Evolutionary conservation across 2,113 vertebrate genomes (phyloP), one percentile per base, ranked within the genome.

Genomic region (Prionailurus viverrinus): DNA sequence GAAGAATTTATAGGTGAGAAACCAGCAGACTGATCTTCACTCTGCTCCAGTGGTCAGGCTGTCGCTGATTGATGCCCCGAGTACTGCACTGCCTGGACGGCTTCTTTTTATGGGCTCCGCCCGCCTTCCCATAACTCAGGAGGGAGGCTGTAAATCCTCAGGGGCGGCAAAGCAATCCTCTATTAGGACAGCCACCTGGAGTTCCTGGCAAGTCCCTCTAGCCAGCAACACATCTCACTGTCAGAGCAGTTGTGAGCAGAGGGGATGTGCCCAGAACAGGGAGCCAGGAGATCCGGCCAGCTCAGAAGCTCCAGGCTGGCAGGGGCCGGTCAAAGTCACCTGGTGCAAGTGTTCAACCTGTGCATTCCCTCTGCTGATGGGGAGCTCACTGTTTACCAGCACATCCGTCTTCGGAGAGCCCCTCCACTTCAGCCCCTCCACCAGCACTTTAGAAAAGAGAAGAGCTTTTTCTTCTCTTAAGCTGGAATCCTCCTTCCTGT

Each of bases 1-100:
- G 51, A 82, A 96, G 97, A 41, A 97, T 98, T 97, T 96, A 98
- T 95, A 91, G 76, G 74, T 96, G 85, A 82, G 82, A 95, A 97
- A 27, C 68, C 53, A 89, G 61, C 29, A 69, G 89, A 61, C 83
- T 89, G 95, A 45, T 92, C 95, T 92, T 97, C 79, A 66, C 88
- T 93, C 65, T 79, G 36, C 74, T 92, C 73, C 91, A 55, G 53
- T 89, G 88, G 79, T 96, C 81, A 95, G 76, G 96, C 97, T 55
- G 53, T 23, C 1, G 27, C 95, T 98, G 96, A 96, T 80, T 95
- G 94, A 95, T 96, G 92, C 84, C 53, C 92, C 0, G 3, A 10
- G 41, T 48, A 2, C 82, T 11, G 66, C 68, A 13, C 84, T 96
- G 93, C 92, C 36, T 1, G 87, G 71, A 92, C 3, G 15, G 91